phyloP scores from a whole-genome alignment of 2,113 vertebrate genomes.

The Passer montanus region DNA sequence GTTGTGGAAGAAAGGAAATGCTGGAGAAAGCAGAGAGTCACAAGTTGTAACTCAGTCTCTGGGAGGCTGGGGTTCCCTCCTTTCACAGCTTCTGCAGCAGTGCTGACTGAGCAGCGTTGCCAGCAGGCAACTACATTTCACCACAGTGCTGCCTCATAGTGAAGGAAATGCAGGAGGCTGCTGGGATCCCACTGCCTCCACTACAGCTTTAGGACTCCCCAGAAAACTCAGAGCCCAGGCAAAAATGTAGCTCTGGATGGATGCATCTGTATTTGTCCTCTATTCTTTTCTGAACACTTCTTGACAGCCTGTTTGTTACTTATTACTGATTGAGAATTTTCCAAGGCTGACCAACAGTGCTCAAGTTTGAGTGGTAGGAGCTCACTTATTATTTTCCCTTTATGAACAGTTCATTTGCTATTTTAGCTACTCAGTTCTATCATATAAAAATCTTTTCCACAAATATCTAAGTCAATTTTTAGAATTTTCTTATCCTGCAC shows the following conservation, averaged over 20 bases:
- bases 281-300: not conserved
- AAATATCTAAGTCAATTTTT: not conserved
- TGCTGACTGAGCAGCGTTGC: not conserved
- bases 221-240: not conserved
- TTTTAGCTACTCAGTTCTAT: not conserved
- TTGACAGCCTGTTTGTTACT: not conserved
- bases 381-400: not conserved
- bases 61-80: not conserved
- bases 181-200: not conserved
- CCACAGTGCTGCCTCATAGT: not conserved
- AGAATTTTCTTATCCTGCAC: not conserved
- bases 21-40: not conserved
- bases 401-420: not conserved
- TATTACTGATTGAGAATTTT: not conserved
- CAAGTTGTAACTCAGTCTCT: not conserved
- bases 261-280: not conserved
- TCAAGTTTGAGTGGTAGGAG: not conserved
- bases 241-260: not conserved
- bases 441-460: not conserved
- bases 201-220: not conserved
- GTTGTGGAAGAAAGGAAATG: not conserved
- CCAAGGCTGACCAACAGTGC: not conserved
- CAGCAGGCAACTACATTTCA: not conserved
- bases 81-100: not conserved
- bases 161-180: not conserved